Base-by-base conservation (phyloP, 2,797 vertebrate genomes). In the Natrix natrix region DNA sequence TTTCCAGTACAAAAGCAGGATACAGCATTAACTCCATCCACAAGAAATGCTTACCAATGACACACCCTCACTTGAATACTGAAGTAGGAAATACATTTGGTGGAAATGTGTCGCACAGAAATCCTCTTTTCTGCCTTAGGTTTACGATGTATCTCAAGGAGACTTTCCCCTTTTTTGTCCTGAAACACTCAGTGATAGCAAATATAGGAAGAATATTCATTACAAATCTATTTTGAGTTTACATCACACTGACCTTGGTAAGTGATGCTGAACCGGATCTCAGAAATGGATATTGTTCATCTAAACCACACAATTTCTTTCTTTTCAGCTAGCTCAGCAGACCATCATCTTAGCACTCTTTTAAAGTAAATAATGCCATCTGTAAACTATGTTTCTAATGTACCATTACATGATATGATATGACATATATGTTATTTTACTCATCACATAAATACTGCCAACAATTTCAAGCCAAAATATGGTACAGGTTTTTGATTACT, bases 381-480 rank as follows among this genome's bases (percentile, higher is more conserved):
- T 94, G 52, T 91, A 20, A 92, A 90, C 74, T 91, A n/a, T 93
- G 93, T 92, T 95, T 57, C 95, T 90, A 95, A 91, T 86, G 93
- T 93, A 88, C 93, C 74, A 78, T 94, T 96, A 91, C 90, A 87
- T 90, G 94, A 91, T 63, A 63, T 4, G 60, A 63, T 63, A 63
- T 63, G 59, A 63, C 6, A 59, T 59, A 59, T 4, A 61, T 28
- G 90, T 55, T 37, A 86, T 92, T 88, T 91, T 93, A 95, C 87
- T 93, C 93, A 97, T 94, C 94, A 94, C 57, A 94, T 88, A 91
- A 94, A 94, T 26, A 94, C 88, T 94, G 94, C 52, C 89, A 61
- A 90, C 91, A 95, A 94, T 54, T 88, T 89, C 24, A 92, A 89
- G 22, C 91, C 88, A 63, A 83, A 61, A 28, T 55, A 52, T 22